phyloP scores from a whole-genome alignment of 2,113 vertebrate genomes.

The Amblyornis subalaris region DNA sequence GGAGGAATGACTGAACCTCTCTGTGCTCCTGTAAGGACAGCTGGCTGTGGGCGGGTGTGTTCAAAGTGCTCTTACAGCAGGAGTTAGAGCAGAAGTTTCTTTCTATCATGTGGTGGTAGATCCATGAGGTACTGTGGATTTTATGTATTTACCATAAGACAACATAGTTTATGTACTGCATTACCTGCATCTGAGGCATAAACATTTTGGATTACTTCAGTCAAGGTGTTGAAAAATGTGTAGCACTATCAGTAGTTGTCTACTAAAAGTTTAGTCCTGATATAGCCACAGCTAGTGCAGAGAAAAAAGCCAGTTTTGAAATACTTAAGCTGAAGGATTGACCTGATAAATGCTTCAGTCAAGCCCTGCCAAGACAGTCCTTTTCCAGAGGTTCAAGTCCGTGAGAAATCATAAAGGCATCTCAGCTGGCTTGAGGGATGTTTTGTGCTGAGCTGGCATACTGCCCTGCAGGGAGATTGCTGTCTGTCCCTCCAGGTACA shows the following conservation, averaged over 20 bases:
- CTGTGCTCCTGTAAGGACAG: neutral
- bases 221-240: neutral
- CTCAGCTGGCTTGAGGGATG: neutral
- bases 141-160: neutral
- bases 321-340: neutral
- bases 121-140: accelerated
- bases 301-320: neutral
- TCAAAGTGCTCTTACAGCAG: neutral
- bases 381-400: neutral
- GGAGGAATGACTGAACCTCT: neutral
- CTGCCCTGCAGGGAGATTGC: neutral
- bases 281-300: neutral
- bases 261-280: neutral
- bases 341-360: neutral
- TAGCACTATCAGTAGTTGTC: accelerated
- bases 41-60: neutral
- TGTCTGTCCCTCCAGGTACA: neutral
- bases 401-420: neutral
- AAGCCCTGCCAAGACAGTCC: neutral
- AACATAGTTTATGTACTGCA: neutral
- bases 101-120: neutral
- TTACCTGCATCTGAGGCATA: neutral
- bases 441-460: neutral
- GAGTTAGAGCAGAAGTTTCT: neutral
- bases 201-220: neutral